Percentiles rank a stretch among this genome's conserved stretches.
These are phyloP conservation scores for Aegypius monachus DNA, from an alignment of 2,113 vertebrate genomes.

Conservation along the genomic window DNA sequence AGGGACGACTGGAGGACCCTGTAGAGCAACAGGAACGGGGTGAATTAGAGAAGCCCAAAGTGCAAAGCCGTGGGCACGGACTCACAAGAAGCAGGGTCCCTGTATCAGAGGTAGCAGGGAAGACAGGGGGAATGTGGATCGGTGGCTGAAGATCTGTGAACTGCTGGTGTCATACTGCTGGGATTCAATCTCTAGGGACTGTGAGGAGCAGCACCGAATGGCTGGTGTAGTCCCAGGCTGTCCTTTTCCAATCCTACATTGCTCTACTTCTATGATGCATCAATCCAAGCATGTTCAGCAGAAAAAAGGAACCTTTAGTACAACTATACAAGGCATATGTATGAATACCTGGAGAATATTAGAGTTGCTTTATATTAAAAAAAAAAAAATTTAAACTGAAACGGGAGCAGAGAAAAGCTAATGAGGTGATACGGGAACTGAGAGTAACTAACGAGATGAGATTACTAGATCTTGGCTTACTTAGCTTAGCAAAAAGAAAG, in stretches of 20 bases:
- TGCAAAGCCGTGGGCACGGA: not conserved
- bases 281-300: not conserved
- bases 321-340: not conserved
- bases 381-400: not conserved
- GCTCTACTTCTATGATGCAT: not conserved
- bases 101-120: not conserved
- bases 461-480: not conserved
- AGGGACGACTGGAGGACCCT: not conserved
- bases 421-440: not conserved
- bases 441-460: not conserved
- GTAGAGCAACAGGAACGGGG: not conserved
- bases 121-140: not conserved
- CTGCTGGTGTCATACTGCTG: not conserved
- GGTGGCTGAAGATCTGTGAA: not conserved
- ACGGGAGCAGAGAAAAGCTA: not conserved
- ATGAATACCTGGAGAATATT: not conserved
- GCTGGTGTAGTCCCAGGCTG: not conserved
- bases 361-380: not conserved
- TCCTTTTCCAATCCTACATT: not conserved
- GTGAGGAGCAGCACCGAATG: not conserved
- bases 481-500: not conserved
- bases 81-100: not conserved
- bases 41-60: not conserved
- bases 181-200: not conserved
- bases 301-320: not conserved